A percentile compares a stretch with the other conserved stretches of the same genome.
phyloP scores from a whole-genome alignment of 2,797 vertebrate genomes.

The Rhadinocentrus ornatus region DNA sequence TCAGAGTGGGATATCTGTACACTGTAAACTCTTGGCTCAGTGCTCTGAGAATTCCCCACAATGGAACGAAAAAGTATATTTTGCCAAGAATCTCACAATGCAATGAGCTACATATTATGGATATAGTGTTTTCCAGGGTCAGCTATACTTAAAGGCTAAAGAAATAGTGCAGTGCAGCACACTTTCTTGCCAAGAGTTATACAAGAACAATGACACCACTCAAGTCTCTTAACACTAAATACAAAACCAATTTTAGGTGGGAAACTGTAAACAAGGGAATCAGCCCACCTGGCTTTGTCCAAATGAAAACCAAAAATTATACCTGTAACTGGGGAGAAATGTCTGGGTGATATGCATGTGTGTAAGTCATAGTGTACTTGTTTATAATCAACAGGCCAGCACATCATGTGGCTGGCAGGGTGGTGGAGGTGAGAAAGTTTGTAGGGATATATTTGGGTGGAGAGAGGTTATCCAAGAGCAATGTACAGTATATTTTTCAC shows the following conservation, averaged over 20 bases:
- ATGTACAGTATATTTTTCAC: too few relatives aligned
- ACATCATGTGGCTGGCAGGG: neutral
- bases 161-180: slow-evolving; percentile 2
- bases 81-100: slow-evolving; percentile 4
- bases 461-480: neutral
- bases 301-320: neutral
- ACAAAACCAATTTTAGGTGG: slow-evolving; percentile 12
- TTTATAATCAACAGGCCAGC: neutral
- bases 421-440: neutral
- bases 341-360: neutral
- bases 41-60: slow-evolving; percentile 12
- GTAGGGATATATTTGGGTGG: neutral
- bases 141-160: slow-evolving; percentile 35
- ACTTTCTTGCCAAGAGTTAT: slow-evolving; percentile 5
- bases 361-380: neutral
- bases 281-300: neutral
- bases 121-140: slow-evolving; percentile 20
- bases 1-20: slow-evolving; percentile 24
- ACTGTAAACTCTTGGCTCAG: neutral
- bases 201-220: slow-evolving; percentile 15
- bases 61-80: slow-evolving; percentile 14
- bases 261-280: slow-evolving; percentile 11
- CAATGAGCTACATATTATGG: slow-evolving; percentile 13
- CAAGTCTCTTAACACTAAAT: slow-evolving; percentile 17
- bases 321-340: neutral